Conservation (phyloP, 2,888 invertebrate species). For the Amphipyra tragopoginis region DNA sequence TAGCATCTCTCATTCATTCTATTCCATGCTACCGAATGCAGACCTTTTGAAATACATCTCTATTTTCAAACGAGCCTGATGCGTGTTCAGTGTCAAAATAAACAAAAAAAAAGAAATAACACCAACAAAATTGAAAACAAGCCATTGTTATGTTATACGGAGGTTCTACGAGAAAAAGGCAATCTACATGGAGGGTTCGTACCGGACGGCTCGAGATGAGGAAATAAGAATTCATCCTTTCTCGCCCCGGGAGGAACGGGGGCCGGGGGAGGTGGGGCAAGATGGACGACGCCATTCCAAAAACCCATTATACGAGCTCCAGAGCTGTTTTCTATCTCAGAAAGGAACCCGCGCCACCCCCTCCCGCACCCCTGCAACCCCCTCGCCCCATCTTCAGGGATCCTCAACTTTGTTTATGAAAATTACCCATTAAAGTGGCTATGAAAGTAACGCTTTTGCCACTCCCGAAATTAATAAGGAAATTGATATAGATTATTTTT, state of each 20-base stretch:
- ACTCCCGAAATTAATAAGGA: slow-evolving; percentile 89
- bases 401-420: slow-evolving; percentile 89
- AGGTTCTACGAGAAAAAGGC: slow-evolving; percentile 87
- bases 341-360: slow-evolving; percentile 79
- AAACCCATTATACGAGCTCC: slow-evolving; percentile 92
- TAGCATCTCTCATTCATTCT: not conserved
- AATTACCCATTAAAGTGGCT: slow-evolving; percentile 90
- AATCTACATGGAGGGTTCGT: slow-evolving; percentile 88
- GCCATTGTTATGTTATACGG: slow-evolving; percentile 89
- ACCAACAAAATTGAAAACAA: slow-evolving; percentile 88
- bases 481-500: slow-evolving; percentile 88
- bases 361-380: slow-evolving; percentile 64
- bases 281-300: slow-evolving; percentile 93
- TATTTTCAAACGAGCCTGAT: slow-evolving; percentile 24
- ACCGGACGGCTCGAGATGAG: slow-evolving; percentile 88
- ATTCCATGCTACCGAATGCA: not conserved
- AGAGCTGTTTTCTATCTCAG: slow-evolving; percentile 91
- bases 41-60: slow-evolving; percentile 12
- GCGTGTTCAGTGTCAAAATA: slow-evolving; percentile 42
- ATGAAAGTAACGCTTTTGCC: slow-evolving; percentile 89
- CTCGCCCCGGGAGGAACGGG: slow-evolving; percentile 78
- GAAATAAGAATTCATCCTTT: slow-evolving; percentile 91
- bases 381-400: slow-evolving; percentile 77
- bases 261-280: slow-evolving; percentile 78
- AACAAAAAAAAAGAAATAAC: slow-evolving; percentile 72